These are phyloP conservation scores for Pachyramphus minor DNA, from an alignment of 2,113 vertebrate genomes.

Conservation along the genomic window DNA sequence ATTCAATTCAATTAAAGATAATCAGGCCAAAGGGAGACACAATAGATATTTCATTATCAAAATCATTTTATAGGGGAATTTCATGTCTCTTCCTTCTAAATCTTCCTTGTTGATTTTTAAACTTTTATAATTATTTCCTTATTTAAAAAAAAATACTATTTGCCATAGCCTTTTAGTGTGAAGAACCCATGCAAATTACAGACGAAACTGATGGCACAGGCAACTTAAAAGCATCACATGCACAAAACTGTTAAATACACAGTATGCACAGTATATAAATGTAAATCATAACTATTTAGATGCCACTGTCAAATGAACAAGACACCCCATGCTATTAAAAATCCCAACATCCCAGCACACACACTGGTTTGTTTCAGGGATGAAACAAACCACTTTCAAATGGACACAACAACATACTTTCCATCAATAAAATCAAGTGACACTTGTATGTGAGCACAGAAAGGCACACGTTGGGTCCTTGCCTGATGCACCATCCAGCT, in stretches of 20 bases:
- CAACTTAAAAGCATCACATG: background rate
- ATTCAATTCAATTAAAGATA: background rate
- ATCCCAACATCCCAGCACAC: background rate
- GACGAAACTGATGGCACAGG: background rate
- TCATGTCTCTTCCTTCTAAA: background rate
- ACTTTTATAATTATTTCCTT: background rate
- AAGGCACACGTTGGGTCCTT: fast-evolving
- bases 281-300: fast-evolving
- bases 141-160: background rate
- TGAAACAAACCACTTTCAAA: background rate
- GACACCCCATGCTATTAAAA: background rate
- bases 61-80: background rate
- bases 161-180: background rate
- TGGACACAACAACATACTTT: background rate
- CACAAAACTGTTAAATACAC: background rate
- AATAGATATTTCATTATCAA: background rate
- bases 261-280: background rate
- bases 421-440: background rate
- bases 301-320: background rate
- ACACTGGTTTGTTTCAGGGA: background rate
- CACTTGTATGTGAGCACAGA: background rate
- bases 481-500: background rate
- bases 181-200: background rate
- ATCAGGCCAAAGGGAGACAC: background rate
- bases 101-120: background rate